phyloP scores from a whole-genome alignment of 2,113 vertebrate species.

The Physeter macrocephalus region DNA sequence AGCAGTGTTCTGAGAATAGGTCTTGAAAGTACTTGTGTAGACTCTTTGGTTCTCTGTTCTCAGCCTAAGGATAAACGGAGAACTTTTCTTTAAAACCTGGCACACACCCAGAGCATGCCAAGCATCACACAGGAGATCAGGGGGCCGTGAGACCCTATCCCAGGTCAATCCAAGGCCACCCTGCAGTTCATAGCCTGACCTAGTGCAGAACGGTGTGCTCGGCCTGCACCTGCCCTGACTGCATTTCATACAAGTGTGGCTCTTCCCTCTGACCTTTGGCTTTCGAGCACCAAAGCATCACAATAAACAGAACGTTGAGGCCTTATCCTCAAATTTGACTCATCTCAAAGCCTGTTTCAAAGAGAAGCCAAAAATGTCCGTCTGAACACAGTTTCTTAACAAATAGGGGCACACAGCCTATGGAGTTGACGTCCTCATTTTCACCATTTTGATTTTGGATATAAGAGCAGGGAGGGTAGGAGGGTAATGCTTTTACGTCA shows the following conservation, averaged over 20 bases:
- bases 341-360: constrained; percentile 54
- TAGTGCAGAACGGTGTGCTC: rapidly evolving
- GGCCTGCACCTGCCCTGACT: rapidly evolving
- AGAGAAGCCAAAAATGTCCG: constrained; percentile 56
- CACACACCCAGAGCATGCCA: neutral
- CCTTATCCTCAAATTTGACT: neutral
- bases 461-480: neutral
- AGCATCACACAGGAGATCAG: neutral
- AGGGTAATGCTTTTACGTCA: neutral
- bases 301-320: neutral
- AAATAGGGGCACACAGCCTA: neutral
- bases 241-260: neutral
- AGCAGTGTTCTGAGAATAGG: neutral
- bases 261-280: neutral
- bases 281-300: neutral
- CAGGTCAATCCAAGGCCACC: neutral
- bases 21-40: neutral
- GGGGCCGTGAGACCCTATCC: neutral
- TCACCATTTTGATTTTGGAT: neutral
- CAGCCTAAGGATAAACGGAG: neutral
- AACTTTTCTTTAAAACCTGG: neutral
- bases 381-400: constrained; percentile 53
- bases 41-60: neutral
- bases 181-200: neutral
- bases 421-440: neutral